These are phyloP conservation scores for Argyresthia albistria DNA, from an alignment of 2,888 invertebrate species.

Conservation along the genomic window DNA sequence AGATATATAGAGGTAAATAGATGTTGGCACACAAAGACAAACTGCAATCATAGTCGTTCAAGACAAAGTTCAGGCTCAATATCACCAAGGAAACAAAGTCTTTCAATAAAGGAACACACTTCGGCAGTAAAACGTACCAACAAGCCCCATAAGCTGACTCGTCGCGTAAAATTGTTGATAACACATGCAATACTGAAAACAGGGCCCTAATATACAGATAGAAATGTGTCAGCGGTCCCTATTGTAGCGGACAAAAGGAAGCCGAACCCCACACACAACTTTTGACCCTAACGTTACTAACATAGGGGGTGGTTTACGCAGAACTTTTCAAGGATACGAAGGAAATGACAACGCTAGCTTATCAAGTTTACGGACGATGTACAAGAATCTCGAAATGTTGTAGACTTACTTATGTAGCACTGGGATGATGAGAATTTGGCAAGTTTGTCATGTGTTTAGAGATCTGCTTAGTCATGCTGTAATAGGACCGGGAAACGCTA, in stretches of 20 bases:
- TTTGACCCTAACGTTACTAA: conserved; percentile 12
- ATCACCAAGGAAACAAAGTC: conserved; percentile 11
- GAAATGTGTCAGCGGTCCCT: conserved; percentile 30
- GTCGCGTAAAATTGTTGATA: conserved; percentile 21
- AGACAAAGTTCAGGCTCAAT: too few species aligned
- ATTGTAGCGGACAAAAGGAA: background rate
- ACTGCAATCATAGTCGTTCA: too few species aligned
- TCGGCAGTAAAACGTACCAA: conserved; percentile 21
- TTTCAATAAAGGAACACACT: conserved; percentile 27
- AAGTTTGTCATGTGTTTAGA: too few species aligned
- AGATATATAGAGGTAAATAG: too few species aligned
- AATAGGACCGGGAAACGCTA: background rate
- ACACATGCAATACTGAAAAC: conserved; percentile 29
- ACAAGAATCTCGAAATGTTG: background rate
- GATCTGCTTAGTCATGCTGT: too few species aligned
- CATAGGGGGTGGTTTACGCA: background rate
- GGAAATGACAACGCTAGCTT: background rate
- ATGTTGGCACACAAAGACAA: too few species aligned
- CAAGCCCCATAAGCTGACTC: conserved; percentile 10
- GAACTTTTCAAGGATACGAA: background rate
- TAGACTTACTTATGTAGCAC: background rate
- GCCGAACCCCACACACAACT: conserved; percentile 12
- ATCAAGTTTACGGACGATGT: background rate
- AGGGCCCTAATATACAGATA: conserved; percentile 27
- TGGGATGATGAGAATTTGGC: background rate